Evolutionary conservation across 35 echinoderm and acorn worm genomes (phyloP).

Genomic region (Apostichopus japonicus): DNA sequence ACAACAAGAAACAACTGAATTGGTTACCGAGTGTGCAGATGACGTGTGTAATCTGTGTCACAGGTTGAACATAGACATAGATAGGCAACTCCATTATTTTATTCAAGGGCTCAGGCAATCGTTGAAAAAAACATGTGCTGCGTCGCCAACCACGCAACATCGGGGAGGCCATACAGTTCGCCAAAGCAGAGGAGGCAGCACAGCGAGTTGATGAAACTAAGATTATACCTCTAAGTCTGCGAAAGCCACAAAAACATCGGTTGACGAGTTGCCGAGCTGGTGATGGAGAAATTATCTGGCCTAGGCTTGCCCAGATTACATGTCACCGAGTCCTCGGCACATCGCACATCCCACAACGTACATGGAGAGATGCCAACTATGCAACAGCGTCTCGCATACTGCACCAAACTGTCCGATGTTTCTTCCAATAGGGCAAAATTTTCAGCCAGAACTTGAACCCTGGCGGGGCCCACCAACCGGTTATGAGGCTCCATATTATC

Average conservation of each 20-base stretch:
- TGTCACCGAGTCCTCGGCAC: not conserved
- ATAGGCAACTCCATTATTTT: conserved; percentile 34
- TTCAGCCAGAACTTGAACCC: not conserved
- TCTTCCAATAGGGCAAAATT: not conserved
- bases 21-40: conserved; percentile 38
- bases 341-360: not conserved
- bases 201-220: conserved; percentile 8
- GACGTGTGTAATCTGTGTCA: conserved; percentile 23
- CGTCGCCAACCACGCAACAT: conserved; percentile 4
- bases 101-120: conserved; percentile 8
- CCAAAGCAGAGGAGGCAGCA: conserved; percentile 35
- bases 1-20: conserved; percentile 17
- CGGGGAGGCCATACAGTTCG: not conserved
- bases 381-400: not conserved
- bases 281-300: not conserved
- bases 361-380: conserved; percentile 19
- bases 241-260: not conserved
- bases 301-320: not conserved
- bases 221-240: not conserved
- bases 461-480: no score
- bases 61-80: conserved; percentile 27
- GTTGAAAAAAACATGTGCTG: conserved; percentile 27
- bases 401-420: not conserved
- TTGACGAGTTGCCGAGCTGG: conserved; percentile 29
- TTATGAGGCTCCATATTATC: no score